Evolutionary conservation across 2,888 invertebrate genomes (phyloP).

Genomic region (Petrolisthes cinctipes): DNA sequence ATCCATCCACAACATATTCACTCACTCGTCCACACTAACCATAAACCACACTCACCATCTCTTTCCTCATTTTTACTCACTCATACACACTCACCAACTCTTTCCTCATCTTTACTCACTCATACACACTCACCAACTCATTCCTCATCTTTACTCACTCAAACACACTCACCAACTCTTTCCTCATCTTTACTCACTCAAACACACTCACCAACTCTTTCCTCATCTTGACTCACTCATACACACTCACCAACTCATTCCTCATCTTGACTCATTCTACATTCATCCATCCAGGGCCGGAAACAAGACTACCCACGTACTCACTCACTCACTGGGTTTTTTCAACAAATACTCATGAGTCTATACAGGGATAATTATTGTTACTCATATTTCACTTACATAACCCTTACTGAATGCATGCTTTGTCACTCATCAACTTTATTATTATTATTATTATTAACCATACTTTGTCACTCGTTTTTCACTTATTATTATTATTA

Average conservation of each 20-base stretch:
- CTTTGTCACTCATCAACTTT: too few species aligned
- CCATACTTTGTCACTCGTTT: too few species aligned
- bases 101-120: neutral
- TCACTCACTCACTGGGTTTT: neutral
- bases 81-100: neutral
- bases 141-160: neutral
- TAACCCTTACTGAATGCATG: too few species aligned
- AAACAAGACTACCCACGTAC: neutral
- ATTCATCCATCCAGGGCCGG: neutral
- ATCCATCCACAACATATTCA: neutral
- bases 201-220: neutral
- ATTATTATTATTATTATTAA: too few species aligned
- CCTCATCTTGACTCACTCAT: neutral
- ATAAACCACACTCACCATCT: neutral
- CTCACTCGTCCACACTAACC: neutral
- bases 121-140: neutral
- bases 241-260: neutral
- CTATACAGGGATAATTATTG: too few species aligned
- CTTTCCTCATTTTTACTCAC: neutral
- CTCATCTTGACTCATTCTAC: neutral
- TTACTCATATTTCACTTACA: too few species aligned
- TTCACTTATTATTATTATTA: too few species aligned
- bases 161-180: neutral
- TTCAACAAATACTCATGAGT: too few species aligned
- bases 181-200: neutral